phyloP scores from a whole-genome alignment of 2,888 invertebrate species.

The Raillietiella orientalis region DNA sequence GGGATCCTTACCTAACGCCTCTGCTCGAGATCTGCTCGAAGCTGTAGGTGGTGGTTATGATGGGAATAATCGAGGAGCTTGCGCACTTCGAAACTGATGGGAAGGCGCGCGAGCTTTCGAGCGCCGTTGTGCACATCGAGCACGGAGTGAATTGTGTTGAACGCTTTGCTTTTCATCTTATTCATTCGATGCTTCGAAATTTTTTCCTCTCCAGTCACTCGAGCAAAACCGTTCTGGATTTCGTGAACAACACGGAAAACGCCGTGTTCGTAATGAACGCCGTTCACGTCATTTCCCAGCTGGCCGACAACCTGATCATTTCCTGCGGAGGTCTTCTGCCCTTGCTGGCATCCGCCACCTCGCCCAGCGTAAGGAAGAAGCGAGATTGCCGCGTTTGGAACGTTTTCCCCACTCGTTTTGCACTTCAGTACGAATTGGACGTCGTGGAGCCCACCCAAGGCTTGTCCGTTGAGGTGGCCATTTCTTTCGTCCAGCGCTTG shows the following conservation, averaged over 20 bases:
- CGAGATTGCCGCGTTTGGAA: not conserved
- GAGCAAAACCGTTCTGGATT: conserved; percentile 83
- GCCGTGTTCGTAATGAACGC: conserved; percentile 98
- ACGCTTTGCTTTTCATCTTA: too few species aligned
- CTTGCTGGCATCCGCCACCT: conserved; percentile 84
- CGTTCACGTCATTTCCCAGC: conserved; percentile 90
- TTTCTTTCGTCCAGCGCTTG: conserved; percentile 84
- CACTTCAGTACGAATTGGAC: conserved; percentile 65
- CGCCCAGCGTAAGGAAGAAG: conserved; percentile 50
- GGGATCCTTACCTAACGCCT: too few species aligned
- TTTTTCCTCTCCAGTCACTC: conserved; percentile 39
- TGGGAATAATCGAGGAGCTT: too few species aligned
- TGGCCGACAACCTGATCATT: conserved; percentile 94
- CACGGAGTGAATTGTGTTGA: too few species aligned
- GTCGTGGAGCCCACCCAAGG: conserved; percentile 95
- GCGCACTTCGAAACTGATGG: too few species aligned
- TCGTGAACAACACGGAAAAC: conserved; percentile 92
- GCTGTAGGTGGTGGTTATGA: too few species aligned
- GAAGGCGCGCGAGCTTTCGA: too few species aligned
- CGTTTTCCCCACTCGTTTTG: conserved; percentile 1
- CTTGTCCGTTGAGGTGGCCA: conserved; percentile 90
- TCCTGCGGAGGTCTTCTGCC: conserved; percentile 92
- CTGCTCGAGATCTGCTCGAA: too few species aligned
- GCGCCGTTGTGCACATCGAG: too few species aligned
- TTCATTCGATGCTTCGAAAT: too few species aligned